Base-by-base conservation (phyloP, 2,113 vertebrate species). In the Tiliqua scincoides region DNA sequence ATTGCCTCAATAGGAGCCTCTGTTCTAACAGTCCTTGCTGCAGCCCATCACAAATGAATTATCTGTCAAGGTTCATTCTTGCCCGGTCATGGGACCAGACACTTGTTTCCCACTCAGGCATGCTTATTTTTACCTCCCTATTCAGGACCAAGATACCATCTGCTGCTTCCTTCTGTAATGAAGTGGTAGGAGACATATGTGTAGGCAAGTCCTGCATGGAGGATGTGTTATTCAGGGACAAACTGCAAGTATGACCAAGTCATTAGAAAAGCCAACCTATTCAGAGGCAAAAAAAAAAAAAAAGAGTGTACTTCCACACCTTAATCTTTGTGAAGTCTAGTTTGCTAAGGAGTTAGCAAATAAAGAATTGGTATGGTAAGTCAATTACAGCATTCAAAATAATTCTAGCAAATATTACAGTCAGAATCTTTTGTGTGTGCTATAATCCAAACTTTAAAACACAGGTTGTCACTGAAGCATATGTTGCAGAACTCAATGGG, bases 381-480 rank as follows among this genome's bases (percentile, higher is more conserved):
- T 35, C 17, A 61, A 30, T 61, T 59, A n/a, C 54, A 43, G 12
- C 23, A 57, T 67, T 32, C 30, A 59, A 84, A 73, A 52, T 9
- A 70, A 70, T 75, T 61, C 54, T 70, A 76, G 17, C 59, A 40
- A 37, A 61, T 61, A 35, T 27, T 63, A 25, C 32, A 85, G 27
- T 59, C 62, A 20, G 54, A 77, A 25, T 62, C 27, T 67, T 32
- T 74, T 85, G 30, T 11, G 48, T 54, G 30, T 63, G n/a, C 35
- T 70, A 23, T 43, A 67, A 35, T 43, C 62, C 63, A 81, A 48
- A 25, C 35, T 48, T 43, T 77, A 78, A 77, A 85, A 77, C 71
- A 40, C 62, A 67, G 70, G 62, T 48, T 52, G 30, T 67, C 77
- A 71, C 54, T 73, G 79, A 84, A 73, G 79, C 77, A 81, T 61